These are phyloP conservation scores for Cantharis rufa DNA, from an alignment of 2,888 invertebrate species.

Conservation along the genomic window DNA sequence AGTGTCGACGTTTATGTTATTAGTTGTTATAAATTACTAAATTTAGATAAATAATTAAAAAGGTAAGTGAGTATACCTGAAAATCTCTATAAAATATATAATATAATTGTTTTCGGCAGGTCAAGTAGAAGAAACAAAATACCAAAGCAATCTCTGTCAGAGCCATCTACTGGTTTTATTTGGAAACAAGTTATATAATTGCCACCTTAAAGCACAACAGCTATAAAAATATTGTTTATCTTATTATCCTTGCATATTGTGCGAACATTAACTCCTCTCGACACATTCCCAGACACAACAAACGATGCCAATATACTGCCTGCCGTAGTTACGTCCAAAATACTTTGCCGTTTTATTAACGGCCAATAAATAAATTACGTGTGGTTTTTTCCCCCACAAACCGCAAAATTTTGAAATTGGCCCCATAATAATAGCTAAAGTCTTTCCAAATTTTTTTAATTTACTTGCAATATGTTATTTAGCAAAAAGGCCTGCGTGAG, in stretches of 20 bases:
- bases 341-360: background rate
- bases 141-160: too few relatives aligned
- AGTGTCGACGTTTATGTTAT: background rate
- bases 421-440: background rate
- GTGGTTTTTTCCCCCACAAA: background rate
- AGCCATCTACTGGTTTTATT: too few relatives aligned
- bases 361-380: background rate
- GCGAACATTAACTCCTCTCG: background rate
- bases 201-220: background rate
- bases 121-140: too few relatives aligned
- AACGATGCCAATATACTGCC: background rate
- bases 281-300: background rate
- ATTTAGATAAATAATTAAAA: background rate
- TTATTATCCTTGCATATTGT: background rate
- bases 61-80: too few relatives aligned
- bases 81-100: too few relatives aligned
- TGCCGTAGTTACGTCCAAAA: background rate
- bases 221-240: background rate
- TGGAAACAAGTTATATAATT: too few relatives aligned
- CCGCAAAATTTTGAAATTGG: background rate
- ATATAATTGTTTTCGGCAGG: too few relatives aligned
- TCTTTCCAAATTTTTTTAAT: background rate
- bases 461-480: background rate
- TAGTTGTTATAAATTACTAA: background rate
- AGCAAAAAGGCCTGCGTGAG: background rate